Evolutionary conservation across 1,140 invertebrate species (phyloP), one percentile per base, ranked within the genome.

Genomic region (Bilobella aurantiaca): DNA sequence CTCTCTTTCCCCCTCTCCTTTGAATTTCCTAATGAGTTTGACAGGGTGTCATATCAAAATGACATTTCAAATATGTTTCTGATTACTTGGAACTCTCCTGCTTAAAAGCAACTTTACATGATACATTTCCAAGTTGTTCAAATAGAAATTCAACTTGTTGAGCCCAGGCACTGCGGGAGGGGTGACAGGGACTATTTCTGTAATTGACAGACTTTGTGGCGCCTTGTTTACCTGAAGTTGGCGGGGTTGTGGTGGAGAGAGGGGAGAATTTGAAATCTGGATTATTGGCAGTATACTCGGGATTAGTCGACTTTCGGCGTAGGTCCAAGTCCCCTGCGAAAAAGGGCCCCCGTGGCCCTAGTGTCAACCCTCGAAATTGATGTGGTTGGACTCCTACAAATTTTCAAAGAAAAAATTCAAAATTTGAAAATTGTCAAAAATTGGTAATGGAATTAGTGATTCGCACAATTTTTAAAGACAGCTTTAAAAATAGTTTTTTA

Each of bases 321-420:
- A 65, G 49, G 27, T 70, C 63, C 21, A 47, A 23, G 27, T 63
- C 32, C 16, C 46, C 62, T 18, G 57, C 16, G 42, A 66, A 66
- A 31, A 65, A 65, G 16, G 49, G 58, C 37, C 8, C 42, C 3
- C 65, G 53, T 32, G 69, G 65, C 3, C 67, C 62, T 21, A 68
- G 64, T 29, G 67, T 68, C 14, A 71, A 64, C 67, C 70, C 70
- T 25, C 64, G 64, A 42, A 71, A 69, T 62, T 69, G 70, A 58
- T 69, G 67, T 37, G 69, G 67, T 60, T 69, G 67, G n/a, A 63
- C 70, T 63, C 58, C 58, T 64, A 28, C 56, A 57, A 66, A 62
- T 64, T 66, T 66, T 69, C 68, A 69, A 47, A 65, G 66, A 30
- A 69, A 42, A 12, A 69, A 69, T 66, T 65, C 65, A 47, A 28